Evolutionary conservation across 2,113 vertebrate genomes (phyloP).

Genomic region (Orcinus orca): DNA sequence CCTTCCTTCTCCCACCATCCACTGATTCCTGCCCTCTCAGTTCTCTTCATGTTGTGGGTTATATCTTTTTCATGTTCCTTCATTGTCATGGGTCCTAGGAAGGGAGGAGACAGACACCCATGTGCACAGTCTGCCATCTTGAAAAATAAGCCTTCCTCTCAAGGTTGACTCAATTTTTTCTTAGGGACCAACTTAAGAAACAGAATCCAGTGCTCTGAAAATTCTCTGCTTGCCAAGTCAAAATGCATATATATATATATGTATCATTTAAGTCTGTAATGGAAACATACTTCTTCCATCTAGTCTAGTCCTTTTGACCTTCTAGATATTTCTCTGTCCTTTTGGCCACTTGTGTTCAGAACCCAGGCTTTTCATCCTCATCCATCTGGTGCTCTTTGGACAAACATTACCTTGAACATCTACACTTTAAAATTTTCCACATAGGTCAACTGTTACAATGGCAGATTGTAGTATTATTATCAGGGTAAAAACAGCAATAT

Average conservation of each 20-base stretch:
- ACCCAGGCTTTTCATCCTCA: background rate
- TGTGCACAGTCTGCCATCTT: background rate
- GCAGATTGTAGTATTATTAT: background rate
- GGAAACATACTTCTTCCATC: background rate
- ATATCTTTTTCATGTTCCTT: background rate
- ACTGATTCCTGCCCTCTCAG: background rate
- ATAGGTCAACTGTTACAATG: background rate
- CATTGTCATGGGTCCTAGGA: background rate
- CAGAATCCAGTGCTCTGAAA: slow-evolving; percentile 5
- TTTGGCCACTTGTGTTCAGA: background rate
- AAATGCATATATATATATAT: background rate
- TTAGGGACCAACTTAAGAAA: background rate
- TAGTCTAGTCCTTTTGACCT: background rate
- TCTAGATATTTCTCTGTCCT: background rate
- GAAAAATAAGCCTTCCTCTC: background rate
- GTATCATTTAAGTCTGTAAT: background rate
- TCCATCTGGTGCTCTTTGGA: background rate
- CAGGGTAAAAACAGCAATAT: background rate
- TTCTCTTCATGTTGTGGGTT: background rate
- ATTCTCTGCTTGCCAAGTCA: background rate
- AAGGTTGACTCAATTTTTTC: background rate
- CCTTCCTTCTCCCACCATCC: background rate
- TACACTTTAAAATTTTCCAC: background rate
- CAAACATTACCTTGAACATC: background rate
- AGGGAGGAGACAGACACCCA: background rate